These are phyloP conservation scores for Helostoma temminkii DNA, from an alignment of 2,797 vertebrate genomes.

Conservation along the genomic window DNA sequence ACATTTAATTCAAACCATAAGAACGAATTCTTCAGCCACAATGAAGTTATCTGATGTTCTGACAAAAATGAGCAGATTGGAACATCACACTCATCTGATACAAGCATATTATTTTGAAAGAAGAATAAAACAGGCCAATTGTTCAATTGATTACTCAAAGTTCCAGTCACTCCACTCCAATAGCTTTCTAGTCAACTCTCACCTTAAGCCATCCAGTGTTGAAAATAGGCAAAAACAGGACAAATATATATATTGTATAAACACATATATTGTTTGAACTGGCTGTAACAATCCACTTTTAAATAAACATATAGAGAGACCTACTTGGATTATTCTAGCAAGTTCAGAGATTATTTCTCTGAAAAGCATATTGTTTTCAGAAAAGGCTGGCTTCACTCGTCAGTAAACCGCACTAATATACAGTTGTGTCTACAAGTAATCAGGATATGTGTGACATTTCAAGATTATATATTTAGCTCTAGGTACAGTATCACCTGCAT, in stretches of 20 bases:
- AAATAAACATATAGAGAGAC: not conserved
- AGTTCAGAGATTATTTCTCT: not conserved
- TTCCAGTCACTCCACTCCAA: not conserved
- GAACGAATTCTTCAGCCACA: too few relatives aligned
- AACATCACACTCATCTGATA: not conserved
- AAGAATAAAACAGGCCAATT: not conserved
- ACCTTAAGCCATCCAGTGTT: constrained; percentile 26
- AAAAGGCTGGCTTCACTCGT: too few relatives aligned
- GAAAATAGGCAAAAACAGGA: not conserved
- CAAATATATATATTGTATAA: not conserved
- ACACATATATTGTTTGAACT: not conserved
- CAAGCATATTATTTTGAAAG: not conserved
- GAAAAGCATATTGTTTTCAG: too few relatives aligned
- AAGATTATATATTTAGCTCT: not conserved
- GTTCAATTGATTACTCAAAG: not conserved
- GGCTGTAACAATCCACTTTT: not conserved
- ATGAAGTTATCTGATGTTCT: too few relatives aligned
- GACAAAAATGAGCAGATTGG: not conserved
- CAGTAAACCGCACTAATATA: too few relatives aligned
- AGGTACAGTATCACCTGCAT: too few relatives aligned
- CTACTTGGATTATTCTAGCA: not conserved
- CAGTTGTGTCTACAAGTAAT: too few relatives aligned
- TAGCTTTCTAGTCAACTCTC: not conserved
- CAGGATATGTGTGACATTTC: not conserved
- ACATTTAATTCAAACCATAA: too few relatives aligned